Base-by-base conservation (phyloP, 1,140 invertebrate genomes). In the Trigoniulus corallinus region DNA sequence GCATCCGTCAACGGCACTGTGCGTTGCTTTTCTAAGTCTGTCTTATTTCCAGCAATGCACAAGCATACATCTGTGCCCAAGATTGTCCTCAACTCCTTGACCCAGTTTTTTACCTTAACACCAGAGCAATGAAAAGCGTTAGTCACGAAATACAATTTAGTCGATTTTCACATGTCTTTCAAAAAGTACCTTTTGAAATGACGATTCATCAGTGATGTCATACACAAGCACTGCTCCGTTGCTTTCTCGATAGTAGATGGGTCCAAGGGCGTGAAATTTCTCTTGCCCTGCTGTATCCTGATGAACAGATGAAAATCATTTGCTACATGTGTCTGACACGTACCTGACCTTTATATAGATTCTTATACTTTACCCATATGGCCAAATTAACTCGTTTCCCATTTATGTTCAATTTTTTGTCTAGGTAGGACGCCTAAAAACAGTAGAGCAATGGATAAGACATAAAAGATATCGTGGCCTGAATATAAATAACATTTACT, bases 211-310 rank as follows among this genome's bases (percentile, higher is more conserved):
- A 44, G 93, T 97, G 45, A 99, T 96, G 68, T 99, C 95, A 69
- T 98, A 98, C 3, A 98, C 93, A 53, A 99, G 74, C 58, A 98
- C 81, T 43, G 95, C 96, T 57, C 95, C 95, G 72, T 98, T 88
- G 12, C 91, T 94, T 64, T 91, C 91, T 57, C 94, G 72, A 67
- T 98, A 98, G 68, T 98, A 98, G 58, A 98, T 96, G 34, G 89
- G 88, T 15, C 89, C 93, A 37, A 98, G 64, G 1, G 95, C 92
- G 73, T 98, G 95, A 64, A 98, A 98, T 56, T 83, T 80, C 59
- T 81, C 78, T 64, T 98, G 93, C 0, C 94, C 94, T 40, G 95
- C 94, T 7, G 94, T 98, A 63, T 98, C 95, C 73, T 71, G 54
- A n/a, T 56, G 55, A 52, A 29, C 23, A 45, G 20, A 54, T 7